phyloP scores from a whole-genome alignment of 35 echinoderm and acorn worm species.

The Lytechinus pictus region DNA sequence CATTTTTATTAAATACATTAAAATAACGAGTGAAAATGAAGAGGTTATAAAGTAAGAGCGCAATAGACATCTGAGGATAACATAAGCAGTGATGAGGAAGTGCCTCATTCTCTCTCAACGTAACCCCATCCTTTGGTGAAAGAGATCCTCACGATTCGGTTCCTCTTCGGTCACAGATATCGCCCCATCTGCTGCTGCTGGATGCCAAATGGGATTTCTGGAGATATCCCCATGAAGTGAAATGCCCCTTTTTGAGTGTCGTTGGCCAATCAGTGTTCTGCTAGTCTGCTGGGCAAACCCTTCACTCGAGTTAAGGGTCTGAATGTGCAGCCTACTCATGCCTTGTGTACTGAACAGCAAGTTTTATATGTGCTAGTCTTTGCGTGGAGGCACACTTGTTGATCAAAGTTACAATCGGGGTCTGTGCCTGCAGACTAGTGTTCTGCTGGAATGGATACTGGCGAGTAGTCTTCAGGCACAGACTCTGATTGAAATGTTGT shows the following conservation, averaged over 20 bases:
- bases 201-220: neutral
- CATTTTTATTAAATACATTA: neutral
- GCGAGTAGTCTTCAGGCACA: too few relatives aligned
- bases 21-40: neutral
- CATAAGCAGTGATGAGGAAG: neutral
- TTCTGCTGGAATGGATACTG: neutral
- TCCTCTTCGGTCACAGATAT: neutral
- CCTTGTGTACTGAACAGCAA: too few relatives aligned
- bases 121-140: slow-evolving; percentile 20
- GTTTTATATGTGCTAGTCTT: too few relatives aligned
- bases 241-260: neutral
- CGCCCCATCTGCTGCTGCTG: neutral
- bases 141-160: slow-evolving; percentile 1
- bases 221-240: neutral
- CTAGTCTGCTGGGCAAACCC: too few relatives aligned
- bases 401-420: too few relatives aligned
- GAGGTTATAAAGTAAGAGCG: neutral
- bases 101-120: neutral
- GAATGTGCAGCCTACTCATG: too few relatives aligned
- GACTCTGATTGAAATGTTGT: too few relatives aligned
- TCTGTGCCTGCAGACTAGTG: too few relatives aligned
- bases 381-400: too few relatives aligned
- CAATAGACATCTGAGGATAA: neutral
- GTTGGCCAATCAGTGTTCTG: neutral
- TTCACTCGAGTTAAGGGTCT: too few relatives aligned